These are phyloP conservation scores for Fistularia commersonii DNA, from an alignment of 2,797 vertebrate species.

Conservation along the genomic window DNA sequence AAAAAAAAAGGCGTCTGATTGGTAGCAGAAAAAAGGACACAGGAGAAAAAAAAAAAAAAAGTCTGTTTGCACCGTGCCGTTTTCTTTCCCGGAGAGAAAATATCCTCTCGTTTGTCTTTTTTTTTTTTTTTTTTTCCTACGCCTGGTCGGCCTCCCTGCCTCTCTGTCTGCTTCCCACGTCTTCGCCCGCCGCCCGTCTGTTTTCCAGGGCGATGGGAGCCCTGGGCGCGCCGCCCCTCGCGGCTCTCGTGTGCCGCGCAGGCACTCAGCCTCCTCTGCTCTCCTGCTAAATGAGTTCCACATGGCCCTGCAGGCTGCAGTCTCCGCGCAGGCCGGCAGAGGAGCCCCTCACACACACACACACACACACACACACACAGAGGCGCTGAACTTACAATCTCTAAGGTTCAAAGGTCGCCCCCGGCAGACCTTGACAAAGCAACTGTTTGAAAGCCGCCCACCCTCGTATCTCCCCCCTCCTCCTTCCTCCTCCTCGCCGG, in stretches of 20 bases:
- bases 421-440: constrained; percentile 48
- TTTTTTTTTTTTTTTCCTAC: constrained; percentile 7
- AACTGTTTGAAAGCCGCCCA: constrained; percentile 50
- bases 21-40: neutral
- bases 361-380: constrained; percentile 14
- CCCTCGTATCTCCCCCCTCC: constrained; percentile 20
- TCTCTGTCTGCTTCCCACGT: constrained; percentile 50
- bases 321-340: constrained; percentile 27
- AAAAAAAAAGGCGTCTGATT: too few species aligned
- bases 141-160: constrained; percentile 42
- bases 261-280: constrained; percentile 40
- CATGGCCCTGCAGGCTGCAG: constrained; percentile 57
- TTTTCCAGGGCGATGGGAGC: constrained; percentile 40
- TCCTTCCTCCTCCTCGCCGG: constrained; percentile 7
- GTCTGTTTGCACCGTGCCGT: too few species aligned
- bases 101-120: constrained; percentile 32
- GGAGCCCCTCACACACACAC: constrained; percentile 17
- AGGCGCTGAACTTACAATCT: constrained; percentile 9
- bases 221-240: constrained; percentile 32
- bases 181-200: constrained; percentile 25
- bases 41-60: neutral
- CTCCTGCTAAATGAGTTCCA: constrained; percentile 65
- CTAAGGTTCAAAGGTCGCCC: constrained; percentile 58
- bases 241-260: constrained; percentile 28
- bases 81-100: constrained; percentile 51